Evolutionary conservation across 2,888 invertebrate species (phyloP), one percentile per base, ranked within the genome.

Genomic region (Drosophila putrida): DNA sequence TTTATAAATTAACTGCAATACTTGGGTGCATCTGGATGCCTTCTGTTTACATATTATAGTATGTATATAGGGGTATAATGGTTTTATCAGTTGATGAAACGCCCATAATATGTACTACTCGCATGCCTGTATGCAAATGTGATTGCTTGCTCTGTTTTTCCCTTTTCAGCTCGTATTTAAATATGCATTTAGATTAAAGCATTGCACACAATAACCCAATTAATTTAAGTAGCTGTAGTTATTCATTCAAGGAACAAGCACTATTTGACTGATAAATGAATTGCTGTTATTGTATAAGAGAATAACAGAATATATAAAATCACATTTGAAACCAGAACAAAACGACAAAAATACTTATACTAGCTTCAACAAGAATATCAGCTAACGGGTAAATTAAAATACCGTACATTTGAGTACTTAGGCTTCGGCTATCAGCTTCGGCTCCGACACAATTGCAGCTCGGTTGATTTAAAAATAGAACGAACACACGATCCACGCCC

Each of bases 391-490:
- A 57, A 44, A 66, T 66, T 53, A 47, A 70, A 74, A 58, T 50
- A 60, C 65, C 61, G 73, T 60, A 60, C 6, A 41, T 10, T 41
- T 31, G 41, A 43, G 25, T 33, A 43, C 33, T 53, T 31, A 36
- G 20, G 41, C 54, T 27, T 39, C 43, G 55, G 55, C n/a, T n/a
- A n/a, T n/a, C n/a, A n/a, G n/a, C 35, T 27, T 49, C 39, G 58
- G 68, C 50, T 59, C 41, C 59, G 50, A 59, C 25, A 44, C 58
- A 69, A 59, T 59, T 54, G 49, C 55, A 46, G 58, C 35, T 50
- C 55, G 41, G 36, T 27, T 38, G 62, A 39, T 63, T 61, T 76
- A 76, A 31, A 75, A 76, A 75, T 75, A 76, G 75, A 71, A 33
- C 58, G 75, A 71, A 33, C 58, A 38, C 60, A 60, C 61, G 46